phyloP scores from a whole-genome alignment of 2,797 vertebrate genomes.

The Numenius phaeopus region DNA sequence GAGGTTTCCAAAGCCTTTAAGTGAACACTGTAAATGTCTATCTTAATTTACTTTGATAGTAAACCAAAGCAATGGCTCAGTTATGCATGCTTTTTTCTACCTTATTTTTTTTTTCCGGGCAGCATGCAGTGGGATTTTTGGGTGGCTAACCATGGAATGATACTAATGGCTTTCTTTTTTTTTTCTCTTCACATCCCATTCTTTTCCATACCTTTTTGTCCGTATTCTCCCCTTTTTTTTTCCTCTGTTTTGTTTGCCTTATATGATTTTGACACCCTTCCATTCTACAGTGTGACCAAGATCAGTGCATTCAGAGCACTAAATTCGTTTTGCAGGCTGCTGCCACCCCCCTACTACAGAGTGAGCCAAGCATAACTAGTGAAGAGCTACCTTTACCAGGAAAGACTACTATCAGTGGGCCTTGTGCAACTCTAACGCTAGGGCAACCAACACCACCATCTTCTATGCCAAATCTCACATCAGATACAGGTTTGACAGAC shows the following conservation, averaged over 20 bases:
- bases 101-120: not conserved
- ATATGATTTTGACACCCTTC: constrained; percentile 62
- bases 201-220: constrained; percentile 48
- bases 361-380: constrained; percentile 86
- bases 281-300: constrained; percentile 93
- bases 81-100: not conserved
- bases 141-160: constrained; percentile 46
- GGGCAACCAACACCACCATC: constrained; percentile 93
- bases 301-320: constrained; percentile 98
- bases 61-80: not conserved
- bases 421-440: constrained; percentile 88
- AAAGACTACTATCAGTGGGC: constrained; percentile 84
- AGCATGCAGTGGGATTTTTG: constrained; percentile 57
- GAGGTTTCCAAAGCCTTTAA: not conserved
- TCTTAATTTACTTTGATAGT: not conserved
- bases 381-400: constrained; percentile 87
- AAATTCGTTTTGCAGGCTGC: constrained; percentile 99
- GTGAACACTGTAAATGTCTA: not conserved
- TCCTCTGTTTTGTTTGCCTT: constrained; percentile 36
- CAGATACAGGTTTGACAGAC: constrained; percentile 82
- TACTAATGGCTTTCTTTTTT: constrained; percentile 78
- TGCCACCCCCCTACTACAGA: constrained; percentile 92
- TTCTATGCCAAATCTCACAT: constrained; percentile 91
- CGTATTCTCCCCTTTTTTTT: not conserved
- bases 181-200: constrained; percentile 74